These are phyloP conservation scores for Callopanchax toddi DNA, from an alignment of 2,113 vertebrate species.

Conservation along the genomic window DNA sequence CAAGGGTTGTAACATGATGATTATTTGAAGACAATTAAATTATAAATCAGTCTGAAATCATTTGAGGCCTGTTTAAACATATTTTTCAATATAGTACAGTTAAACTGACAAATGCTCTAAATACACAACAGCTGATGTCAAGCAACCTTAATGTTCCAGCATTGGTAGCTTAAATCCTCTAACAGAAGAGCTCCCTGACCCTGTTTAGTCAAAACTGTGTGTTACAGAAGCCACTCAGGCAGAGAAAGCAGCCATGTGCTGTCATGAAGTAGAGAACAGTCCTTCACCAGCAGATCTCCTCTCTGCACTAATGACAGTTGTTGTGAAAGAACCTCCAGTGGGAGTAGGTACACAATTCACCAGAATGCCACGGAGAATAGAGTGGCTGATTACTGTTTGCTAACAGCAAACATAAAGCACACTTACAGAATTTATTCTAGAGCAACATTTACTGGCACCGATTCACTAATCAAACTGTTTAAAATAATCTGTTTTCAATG, in stretches of 20 bases:
- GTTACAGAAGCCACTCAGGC: conserved; percentile 42
- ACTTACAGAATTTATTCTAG: not conserved
- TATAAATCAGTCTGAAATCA: not conserved
- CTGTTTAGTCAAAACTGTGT: conserved; percentile 67
- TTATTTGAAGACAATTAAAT: not conserved
- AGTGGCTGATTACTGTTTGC: conserved; percentile 36
- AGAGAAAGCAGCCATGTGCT: conserved; percentile 55
- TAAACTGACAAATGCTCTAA: not conserved
- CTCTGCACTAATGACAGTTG: conserved; percentile 37
- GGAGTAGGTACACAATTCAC: conserved; percentile 30
- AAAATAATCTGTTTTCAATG: not conserved
- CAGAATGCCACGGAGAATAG: conserved; percentile 35
- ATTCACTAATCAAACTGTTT: conserved; percentile 14
- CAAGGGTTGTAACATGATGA: not conserved
- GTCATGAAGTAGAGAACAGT: conserved; percentile 45
- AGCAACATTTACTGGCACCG: not conserved
- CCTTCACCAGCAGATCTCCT: conserved; percentile 21
- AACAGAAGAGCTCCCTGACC: conserved; percentile 53
- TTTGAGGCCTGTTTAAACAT: conserved; percentile 8
- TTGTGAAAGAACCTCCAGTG: conserved; percentile 49
- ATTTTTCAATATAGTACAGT: conserved; percentile 5
- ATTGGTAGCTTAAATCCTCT: conserved; percentile 9
- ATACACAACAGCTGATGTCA: conserved; percentile 28
- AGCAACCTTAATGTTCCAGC: conserved; percentile 24
- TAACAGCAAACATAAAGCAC: conserved; percentile 6